These are phyloP conservation scores for Ceyx margarethae DNA, from an alignment of 2,113 vertebrate species.

Conservation along the genomic window DNA sequence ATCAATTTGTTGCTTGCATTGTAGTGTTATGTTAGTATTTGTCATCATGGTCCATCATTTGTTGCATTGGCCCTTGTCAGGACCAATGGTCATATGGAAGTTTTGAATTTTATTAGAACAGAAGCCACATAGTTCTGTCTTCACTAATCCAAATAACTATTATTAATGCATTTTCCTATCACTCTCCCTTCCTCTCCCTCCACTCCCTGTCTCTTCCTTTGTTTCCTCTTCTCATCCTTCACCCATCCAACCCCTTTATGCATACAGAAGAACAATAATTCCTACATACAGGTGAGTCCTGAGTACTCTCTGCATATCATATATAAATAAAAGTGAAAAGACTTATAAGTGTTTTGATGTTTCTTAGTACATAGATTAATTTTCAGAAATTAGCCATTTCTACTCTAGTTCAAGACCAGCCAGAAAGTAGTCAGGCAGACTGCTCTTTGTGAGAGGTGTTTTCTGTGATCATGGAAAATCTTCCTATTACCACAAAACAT, in stretches of 20 bases:
- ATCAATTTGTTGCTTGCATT: neutral
- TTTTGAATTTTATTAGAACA: neutral
- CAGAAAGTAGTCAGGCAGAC: neutral
- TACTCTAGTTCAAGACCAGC: neutral
- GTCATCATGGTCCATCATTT: too few species aligned
- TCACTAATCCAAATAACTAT: neutral
- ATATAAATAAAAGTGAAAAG: neutral
- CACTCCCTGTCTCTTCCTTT: neutral
- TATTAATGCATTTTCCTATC: neutral
- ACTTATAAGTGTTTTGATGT: neutral
- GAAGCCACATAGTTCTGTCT: neutral
- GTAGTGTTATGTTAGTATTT: neutral
- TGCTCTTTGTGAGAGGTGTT: neutral
- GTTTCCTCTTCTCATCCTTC: rapidly evolving
- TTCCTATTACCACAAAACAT: neutral
- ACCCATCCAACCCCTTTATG: neutral
- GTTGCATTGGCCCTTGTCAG: neutral
- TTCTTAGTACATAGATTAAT: neutral
- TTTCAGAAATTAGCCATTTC: neutral
- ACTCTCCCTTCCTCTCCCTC: neutral
- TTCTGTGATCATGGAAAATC: neutral
- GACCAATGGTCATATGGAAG: neutral
- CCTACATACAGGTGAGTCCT: neutral
- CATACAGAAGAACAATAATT: neutral
- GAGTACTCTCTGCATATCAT: neutral